phyloP scores from a whole-genome alignment of 2,113 vertebrate species.

The Vulpes ferrilata region DNA sequence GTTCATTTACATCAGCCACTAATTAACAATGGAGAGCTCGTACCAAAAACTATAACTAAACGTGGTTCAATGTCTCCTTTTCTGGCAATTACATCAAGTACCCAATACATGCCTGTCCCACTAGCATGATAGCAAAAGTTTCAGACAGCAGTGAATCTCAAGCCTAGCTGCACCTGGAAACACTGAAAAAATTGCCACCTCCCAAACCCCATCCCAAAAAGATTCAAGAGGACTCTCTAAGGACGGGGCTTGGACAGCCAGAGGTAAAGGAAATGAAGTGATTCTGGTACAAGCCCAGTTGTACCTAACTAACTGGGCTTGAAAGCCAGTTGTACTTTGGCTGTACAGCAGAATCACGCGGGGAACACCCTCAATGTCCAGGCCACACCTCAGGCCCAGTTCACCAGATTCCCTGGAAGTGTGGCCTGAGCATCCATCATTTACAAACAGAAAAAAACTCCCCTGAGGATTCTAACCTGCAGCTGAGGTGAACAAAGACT shows the following conservation, averaged over 20 bases:
- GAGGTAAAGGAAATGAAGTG: background rate
- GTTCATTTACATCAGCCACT: no score
- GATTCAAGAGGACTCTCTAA: background rate
- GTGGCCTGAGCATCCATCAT: rapidly evolving
- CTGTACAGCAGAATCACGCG: rapidly evolving
- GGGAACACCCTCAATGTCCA: background rate
- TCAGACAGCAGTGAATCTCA: background rate
- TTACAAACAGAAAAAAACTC: background rate
- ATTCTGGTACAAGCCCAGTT: no score
- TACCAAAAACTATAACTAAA: background rate
- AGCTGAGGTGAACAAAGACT: background rate
- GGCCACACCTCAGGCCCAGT: background rate
- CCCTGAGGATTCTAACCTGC: background rate
- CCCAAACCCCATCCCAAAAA: background rate
- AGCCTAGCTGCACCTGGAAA: background rate
- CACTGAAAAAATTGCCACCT: rapidly evolving
- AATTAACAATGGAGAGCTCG: background rate
- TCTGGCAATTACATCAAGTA: rapidly evolving
- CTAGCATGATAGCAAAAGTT: background rate
- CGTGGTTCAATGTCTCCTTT: background rate
- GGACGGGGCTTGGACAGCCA: no score
- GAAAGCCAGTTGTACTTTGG: background rate
- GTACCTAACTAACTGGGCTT: background rate
- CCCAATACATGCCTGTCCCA: rapidly evolving
- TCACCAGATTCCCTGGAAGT: background rate